Conservation (phyloP, 2,113 vertebrate species). For the Eudyptes chrysolophus region DNA sequence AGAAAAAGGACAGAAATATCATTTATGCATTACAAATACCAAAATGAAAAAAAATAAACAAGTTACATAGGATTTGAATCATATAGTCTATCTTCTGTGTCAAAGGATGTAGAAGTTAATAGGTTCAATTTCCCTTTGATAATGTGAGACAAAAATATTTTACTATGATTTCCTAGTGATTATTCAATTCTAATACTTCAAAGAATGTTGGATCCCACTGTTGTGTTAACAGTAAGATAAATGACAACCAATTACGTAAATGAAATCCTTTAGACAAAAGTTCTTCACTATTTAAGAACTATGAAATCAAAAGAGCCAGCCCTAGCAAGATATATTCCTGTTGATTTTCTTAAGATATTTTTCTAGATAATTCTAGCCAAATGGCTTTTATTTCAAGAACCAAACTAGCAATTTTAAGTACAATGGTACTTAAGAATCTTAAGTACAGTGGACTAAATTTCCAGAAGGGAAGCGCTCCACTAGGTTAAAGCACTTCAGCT, state of each 20-base stretch:
- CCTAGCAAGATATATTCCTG: not conserved
- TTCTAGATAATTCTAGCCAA: not conserved
- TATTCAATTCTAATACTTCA: conserved; percentile 22
- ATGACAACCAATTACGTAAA: not conserved
- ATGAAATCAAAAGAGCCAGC: not conserved
- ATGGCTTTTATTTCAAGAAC: not conserved
- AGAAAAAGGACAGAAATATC: not conserved
- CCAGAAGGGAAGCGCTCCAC: not conserved
- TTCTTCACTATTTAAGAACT: not conserved
- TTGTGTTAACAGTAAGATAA: not conserved
- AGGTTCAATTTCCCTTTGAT: not conserved
- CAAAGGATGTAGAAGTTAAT: not conserved
- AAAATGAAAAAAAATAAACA: not conserved
- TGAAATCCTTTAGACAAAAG: not conserved
- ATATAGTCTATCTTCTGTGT: not conserved
- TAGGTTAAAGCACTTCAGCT: not conserved
- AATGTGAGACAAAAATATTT: conserved; percentile 5
- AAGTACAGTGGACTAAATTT: not conserved
- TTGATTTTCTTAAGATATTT: not conserved
- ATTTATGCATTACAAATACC: not conserved
- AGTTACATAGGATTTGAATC: not conserved
- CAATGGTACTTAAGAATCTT: not conserved
- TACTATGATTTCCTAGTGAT: not conserved
- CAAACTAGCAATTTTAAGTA: not conserved
- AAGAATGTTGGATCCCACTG: conserved; percentile 14